Percentiles rank a stretch among this genome's conserved stretches.
These are phyloP conservation scores for Digitonthophagus gazella DNA, from an alignment of 2,888 invertebrate species.

Conservation along the genomic window DNA sequence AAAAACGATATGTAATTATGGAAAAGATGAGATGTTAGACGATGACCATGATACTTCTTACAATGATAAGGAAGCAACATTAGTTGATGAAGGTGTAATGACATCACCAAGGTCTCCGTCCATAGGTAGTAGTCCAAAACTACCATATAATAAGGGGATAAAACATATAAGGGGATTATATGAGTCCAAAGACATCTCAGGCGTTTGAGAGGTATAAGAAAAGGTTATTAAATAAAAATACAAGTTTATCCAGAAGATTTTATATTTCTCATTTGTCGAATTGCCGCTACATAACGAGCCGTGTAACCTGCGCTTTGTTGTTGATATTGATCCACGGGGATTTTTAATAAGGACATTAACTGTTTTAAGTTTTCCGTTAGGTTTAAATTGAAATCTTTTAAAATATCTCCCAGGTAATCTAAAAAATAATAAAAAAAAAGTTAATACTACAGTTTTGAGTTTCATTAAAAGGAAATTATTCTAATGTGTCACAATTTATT, in stretches of 20 bases:
- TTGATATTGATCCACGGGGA: slow-evolving; percentile 67
- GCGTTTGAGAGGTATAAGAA: too few species aligned
- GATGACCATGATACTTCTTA: not conserved
- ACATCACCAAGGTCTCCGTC: not conserved
- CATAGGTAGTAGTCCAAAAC: not conserved
- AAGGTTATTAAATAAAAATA: not conserved
- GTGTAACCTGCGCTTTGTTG: slow-evolving; percentile 65
- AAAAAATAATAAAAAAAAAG: slow-evolving; percentile 32
- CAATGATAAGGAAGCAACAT: not conserved
- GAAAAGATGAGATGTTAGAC: not conserved
- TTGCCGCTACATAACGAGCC: slow-evolving; percentile 69
- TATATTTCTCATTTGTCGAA: slow-evolving; percentile 75
- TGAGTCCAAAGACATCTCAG: too few species aligned
- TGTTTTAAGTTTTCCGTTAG: slow-evolving; percentile 69
- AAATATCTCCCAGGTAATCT: slow-evolving; percentile 79
- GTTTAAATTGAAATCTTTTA: slow-evolving; percentile 75
- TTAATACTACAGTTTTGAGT: not conserved
- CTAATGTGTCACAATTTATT: not conserved
- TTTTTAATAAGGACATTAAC: slow-evolving; percentile 65
- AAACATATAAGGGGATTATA: too few species aligned
- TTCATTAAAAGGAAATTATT: too few species aligned
- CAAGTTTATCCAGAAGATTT: slow-evolving; percentile 43
- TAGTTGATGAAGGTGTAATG: not conserved
- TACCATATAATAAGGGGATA: too few species aligned
- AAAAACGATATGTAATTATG: not conserved